Base-by-base conservation (phyloP, 2,888 invertebrate genomes). In the Brachyopa scutellaris region DNA sequence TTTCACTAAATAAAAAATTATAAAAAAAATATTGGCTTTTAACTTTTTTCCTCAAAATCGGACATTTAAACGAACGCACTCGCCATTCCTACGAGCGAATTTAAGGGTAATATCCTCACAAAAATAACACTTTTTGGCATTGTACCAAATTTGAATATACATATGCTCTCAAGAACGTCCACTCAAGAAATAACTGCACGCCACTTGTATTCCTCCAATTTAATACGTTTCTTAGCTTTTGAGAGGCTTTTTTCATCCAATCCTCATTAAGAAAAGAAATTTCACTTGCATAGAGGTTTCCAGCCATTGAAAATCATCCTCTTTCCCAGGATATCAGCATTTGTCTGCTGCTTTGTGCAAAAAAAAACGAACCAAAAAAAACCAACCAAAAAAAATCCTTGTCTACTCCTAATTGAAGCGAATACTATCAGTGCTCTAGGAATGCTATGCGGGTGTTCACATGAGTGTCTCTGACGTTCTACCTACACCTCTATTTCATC, bases 371-470 rank as follows among this genome's bases (percentile, higher is more conserved):
- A n/a, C 9, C 38, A 8, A 66, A 61, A 66, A 38, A 11, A 31
- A 21, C 29, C 15, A 47, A 51, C 49, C 31, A 45, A 53, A 51
- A 36, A 47, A 64, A 23, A 76, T 33, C 6, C 70, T 61, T 47
- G 82, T 77, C 82, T 77, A 66, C 38, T 72, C 70, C 76, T 82
- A 82, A 82, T 82, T 82, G 77, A 82, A 72, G 77, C 42, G 77
- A 70, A 76, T 82, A 72, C 77, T 82, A 66, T 61, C 77, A 77
- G 66, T 55, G 49, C 53, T 3, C n/a, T 6, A 47, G 45, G 70
- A 69, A 57, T 70, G 38, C 69, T 76, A 66, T 69, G 82, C 66
- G 76, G 82, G 82, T 57, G 76, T 82, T 82, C 77, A 82, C 70
- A 77, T 66, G 70, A 82, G 82, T 82, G 66, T 76, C 47, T 70